phyloP scores from a whole-genome alignment of 2,113 vertebrate species.

The Mastomys natalensis region DNA sequence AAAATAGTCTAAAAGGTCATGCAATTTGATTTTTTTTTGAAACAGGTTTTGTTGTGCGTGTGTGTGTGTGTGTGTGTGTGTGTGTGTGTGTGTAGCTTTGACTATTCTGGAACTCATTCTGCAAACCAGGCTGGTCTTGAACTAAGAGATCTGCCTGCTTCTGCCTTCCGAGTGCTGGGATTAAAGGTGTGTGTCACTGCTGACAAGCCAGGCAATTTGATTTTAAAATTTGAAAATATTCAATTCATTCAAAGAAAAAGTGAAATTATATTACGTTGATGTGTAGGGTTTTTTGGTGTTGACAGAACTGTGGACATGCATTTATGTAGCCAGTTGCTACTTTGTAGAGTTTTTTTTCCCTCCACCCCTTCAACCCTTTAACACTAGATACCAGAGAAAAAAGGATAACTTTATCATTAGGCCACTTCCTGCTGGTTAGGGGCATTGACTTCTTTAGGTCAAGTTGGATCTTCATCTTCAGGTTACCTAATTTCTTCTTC shows the following conservation, averaged over 20 bases:
- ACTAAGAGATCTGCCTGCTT: not conserved
- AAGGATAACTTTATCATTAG: not conserved
- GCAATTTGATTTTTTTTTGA: too few species aligned
- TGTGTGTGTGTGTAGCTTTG: too few species aligned
- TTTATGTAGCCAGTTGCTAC: not conserved
- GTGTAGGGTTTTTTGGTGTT: not conserved
- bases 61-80: too few species aligned
- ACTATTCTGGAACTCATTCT: too few species aligned
- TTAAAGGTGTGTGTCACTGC: not conserved
- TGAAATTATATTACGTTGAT: not conserved
- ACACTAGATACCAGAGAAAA: not conserved
- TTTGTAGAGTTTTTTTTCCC: not conserved
- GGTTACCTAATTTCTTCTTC: not conserved
- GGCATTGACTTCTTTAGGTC: not conserved
- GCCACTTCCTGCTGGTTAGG: not conserved
- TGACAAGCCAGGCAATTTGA: not conserved
- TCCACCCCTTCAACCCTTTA: not conserved
- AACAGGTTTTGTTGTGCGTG: too few species aligned
- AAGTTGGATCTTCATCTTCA: not conserved
- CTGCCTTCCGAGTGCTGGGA: not conserved
- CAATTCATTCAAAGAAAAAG: not conserved
- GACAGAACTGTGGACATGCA: not conserved
- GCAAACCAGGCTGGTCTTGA: too few species aligned
- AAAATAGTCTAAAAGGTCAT: not conserved
- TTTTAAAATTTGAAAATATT: slow-evolving; percentile 27